phyloP scores from a whole-genome alignment of 2,888 invertebrate genomes.

The Archips crataeganus region DNA sequence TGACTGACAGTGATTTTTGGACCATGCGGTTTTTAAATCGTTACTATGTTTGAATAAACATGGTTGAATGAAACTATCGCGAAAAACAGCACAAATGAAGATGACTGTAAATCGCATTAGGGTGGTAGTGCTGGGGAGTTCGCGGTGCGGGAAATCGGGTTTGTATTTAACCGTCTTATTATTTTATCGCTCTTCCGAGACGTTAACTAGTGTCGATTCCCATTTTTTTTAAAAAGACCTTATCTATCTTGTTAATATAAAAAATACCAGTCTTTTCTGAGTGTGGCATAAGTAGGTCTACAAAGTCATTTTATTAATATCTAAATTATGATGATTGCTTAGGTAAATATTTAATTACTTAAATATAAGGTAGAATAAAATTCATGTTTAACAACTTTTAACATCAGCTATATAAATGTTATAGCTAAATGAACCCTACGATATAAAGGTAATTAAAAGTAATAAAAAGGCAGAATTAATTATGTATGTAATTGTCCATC shows the following conservation, averaged over 20 bases:
- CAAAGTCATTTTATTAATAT: neutral
- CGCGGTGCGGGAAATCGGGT: constrained; percentile 93
- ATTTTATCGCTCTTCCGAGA: neutral
- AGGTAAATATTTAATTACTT: neutral
- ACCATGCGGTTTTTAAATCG: constrained; percentile 38
- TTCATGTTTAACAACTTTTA: constrained; percentile 1
- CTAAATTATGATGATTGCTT: neutral
- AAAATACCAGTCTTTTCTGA: neutral
- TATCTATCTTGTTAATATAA: neutral
- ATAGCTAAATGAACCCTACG: constrained; percentile 2
- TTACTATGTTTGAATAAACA: constrained; percentile 51
- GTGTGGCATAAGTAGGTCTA: neutral
- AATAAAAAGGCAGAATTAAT: constrained; percentile 4
- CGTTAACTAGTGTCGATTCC: too few relatives aligned
- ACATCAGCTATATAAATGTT: neutral
- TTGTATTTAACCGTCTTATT: constrained; percentile 64
- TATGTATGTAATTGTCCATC: neutral
- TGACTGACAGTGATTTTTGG: constrained; percentile 52
- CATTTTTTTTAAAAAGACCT: too few relatives aligned
- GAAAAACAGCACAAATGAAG: constrained; percentile 80
- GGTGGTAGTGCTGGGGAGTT: constrained; percentile 92
- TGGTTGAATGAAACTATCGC: constrained; percentile 48
- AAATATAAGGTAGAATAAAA: neutral
- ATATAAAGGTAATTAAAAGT: constrained; percentile 11
- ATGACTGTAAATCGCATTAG: constrained; percentile 93